Evolutionary conservation across 2,113 vertebrate genomes (phyloP), one percentile per base, ranked within the genome.

Genomic region (Festucalex cinctus): DNA sequence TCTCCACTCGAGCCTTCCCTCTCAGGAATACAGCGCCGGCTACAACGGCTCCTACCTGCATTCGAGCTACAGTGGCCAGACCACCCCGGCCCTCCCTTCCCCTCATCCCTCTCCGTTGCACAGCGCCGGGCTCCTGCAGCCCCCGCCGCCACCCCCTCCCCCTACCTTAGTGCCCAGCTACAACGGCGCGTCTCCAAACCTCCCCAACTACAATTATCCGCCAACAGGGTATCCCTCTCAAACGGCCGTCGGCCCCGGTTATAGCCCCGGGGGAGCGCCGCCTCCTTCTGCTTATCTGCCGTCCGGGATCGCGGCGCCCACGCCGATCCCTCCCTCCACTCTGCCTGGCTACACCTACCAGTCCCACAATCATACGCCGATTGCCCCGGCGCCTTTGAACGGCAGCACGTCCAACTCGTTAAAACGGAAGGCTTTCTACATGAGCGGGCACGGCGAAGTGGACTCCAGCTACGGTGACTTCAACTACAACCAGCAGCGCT

Each of bases 391-490:
- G 37, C 95, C 95, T 88, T 91, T 98, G 89, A 93, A 94, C 77
- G 95, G 95, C 85, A 96, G 93, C 88, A 94, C 95, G 5, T 95
- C 96, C 78, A 96, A 94, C 88, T 97, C 96, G 76, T 94, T 99
- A 86, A 98, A 98, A 91, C 93, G 97, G 83, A 99, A 99, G 93
- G 97, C 97, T 89, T 99, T 99, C 92, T 99, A 98, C 80, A 98
- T 98, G 96, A 95, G 94, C 78, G 95, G 94, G 85, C 96, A 97
- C 90, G 97, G 94, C 90, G 98, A 99, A 79, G 94, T 99, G 93
- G 96, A 98, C 90, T 93, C 97, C 85, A 93, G 90, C 91, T 99
- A 98, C 85, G 95, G 92, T 89, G 95, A 94, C 92, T 99, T 98
- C 88, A 96, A 88, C 92, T 99, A 98, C 84, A 95, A 92, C 93